phyloP scores from a whole-genome alignment of 2,888 invertebrate genomes.

The Pandemis heparana region DNA sequence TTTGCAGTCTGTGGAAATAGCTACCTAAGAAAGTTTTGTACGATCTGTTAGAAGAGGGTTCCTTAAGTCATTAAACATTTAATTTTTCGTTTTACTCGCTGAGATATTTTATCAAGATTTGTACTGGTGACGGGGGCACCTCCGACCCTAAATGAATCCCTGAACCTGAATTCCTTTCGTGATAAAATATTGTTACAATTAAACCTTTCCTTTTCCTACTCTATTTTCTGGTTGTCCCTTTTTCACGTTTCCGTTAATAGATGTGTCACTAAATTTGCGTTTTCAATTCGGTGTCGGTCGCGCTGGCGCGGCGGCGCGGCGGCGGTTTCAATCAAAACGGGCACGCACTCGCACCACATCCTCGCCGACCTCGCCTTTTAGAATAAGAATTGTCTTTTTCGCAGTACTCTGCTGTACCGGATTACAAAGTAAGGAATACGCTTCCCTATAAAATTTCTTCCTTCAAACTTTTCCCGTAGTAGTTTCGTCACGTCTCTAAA shows the following conservation, averaged over 20 bases:
- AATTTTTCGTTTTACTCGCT: slow-evolving; percentile 25
- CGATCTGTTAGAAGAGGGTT: slow-evolving; percentile 18
- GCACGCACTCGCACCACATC: slow-evolving; percentile 84
- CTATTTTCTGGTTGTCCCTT: slow-evolving; percentile 71
- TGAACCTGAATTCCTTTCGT: slow-evolving; percentile 39
- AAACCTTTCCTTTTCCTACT: slow-evolving; percentile 56
- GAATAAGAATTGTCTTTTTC: slow-evolving; percentile 86
- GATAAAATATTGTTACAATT: slow-evolving; percentile 56
- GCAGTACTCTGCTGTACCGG: slow-evolving; percentile 69
- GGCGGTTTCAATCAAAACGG: slow-evolving; percentile 82
- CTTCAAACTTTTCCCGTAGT: background rate
- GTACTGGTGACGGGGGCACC: slow-evolving; percentile 20
- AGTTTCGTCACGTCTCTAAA: background rate
- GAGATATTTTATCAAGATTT: slow-evolving; percentile 21
- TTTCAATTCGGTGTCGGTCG: slow-evolving; percentile 78
- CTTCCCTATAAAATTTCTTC: slow-evolving; percentile 46
- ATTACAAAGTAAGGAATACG: slow-evolving; percentile 62
- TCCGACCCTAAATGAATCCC: slow-evolving; percentile 39
- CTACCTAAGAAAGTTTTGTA: slow-evolving; percentile 32
- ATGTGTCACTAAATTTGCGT: slow-evolving; percentile 83
- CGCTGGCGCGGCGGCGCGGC: slow-evolving; percentile 52
- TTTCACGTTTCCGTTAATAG: slow-evolving; percentile 79
- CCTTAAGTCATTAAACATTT: slow-evolving; percentile 35
- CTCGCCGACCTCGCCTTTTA: slow-evolving; percentile 80
- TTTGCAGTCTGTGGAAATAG: slow-evolving; percentile 28